Conservation (phyloP, 2,113 vertebrate genomes). For the Hypocryptadius cinnamomeus region DNA sequence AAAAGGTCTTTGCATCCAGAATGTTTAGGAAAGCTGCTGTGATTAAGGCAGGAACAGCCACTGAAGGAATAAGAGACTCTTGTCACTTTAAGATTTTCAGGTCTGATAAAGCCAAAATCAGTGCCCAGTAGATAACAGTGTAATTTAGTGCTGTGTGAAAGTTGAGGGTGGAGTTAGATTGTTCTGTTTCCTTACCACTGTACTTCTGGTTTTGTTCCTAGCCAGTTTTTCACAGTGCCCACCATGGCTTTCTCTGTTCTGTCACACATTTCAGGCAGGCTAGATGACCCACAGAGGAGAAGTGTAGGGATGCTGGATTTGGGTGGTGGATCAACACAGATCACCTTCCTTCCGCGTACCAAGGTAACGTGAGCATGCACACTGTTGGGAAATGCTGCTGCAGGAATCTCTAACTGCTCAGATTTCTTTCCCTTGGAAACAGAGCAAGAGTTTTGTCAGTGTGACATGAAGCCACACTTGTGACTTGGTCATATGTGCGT, state of each 20-base stretch:
- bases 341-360: slow-evolving; percentile 84
- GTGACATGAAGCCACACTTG: neutral
- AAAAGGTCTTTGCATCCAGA: neutral
- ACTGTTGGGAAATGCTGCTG: neutral
- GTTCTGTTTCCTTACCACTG: neutral
- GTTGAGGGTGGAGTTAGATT: neutral
- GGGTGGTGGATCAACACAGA: slow-evolving; percentile 93
- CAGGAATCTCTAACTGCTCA: neutral
- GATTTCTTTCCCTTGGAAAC: neutral
- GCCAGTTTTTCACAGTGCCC: neutral
- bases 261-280: slow-evolving; percentile 69
- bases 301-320: slow-evolving; percentile 90
- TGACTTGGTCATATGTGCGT: neutral
- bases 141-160: neutral
- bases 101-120: neutral
- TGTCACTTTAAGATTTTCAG: neutral
- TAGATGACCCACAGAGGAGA: slow-evolving; percentile 65
- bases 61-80: neutral
- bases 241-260: neutral
- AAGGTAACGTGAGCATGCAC: slow-evolving; percentile 72
- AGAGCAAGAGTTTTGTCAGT: neutral
- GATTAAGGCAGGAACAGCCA: neutral
- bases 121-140: neutral
- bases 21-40: neutral
- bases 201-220: neutral